A percentile compares a stretch with the other conserved stretches of the same genome.
Evolutionary conservation across 2,113 vertebrate genomes (phyloP).

Genomic region (Lycocorax pyrrhopterus): DNA sequence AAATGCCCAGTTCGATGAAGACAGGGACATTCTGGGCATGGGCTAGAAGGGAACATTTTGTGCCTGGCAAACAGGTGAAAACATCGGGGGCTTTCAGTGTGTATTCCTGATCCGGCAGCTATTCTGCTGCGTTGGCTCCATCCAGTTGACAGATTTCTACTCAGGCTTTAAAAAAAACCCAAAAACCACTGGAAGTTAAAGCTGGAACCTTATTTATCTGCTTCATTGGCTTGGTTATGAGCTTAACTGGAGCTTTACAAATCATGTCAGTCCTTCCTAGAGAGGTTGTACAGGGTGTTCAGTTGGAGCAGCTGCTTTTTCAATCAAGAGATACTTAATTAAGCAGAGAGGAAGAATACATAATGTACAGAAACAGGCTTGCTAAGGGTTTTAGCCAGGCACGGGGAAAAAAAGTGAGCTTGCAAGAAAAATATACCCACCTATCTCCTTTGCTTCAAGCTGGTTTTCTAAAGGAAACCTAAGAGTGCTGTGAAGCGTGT

Average conservation of each 20-base stretch:
- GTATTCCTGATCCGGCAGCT: background rate
- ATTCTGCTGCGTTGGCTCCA: background rate
- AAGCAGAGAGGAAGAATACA: background rate
- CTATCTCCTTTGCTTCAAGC: background rate
- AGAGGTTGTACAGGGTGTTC: background rate
- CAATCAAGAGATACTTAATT: slow-evolving; percentile 27
- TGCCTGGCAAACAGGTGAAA: background rate
- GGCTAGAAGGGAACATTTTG: background rate
- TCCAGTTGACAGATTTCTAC: background rate
- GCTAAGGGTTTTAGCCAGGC: background rate
- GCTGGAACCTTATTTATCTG: background rate
- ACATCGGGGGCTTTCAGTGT: background rate
- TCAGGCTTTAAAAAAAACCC: background rate
- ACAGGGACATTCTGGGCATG: too few species aligned
- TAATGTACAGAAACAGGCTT: background rate
- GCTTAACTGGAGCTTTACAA: background rate
- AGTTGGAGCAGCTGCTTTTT: slow-evolving; percentile 25
- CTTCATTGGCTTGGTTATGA: background rate
- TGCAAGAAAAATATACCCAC: background rate
- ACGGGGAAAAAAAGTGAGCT: background rate
- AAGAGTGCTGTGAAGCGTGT: background rate
- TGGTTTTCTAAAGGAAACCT: background rate
- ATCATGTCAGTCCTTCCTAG: background rate
- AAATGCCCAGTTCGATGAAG: background rate
- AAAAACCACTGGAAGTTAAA: background rate